phyloP scores from a whole-genome alignment of 2,888 invertebrate genomes.

The Leptarthrus brevirostris region DNA sequence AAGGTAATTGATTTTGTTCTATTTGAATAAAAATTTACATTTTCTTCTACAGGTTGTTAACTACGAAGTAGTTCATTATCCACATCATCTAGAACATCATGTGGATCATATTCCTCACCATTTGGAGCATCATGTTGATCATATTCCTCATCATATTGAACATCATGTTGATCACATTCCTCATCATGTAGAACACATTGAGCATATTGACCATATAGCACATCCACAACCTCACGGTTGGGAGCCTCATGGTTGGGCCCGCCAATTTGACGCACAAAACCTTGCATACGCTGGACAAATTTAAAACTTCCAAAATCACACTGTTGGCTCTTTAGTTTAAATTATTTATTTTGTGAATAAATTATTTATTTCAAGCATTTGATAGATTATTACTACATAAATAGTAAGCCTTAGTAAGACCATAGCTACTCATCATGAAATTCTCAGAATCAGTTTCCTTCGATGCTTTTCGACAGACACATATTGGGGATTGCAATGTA shows the following conservation, averaged over 20 bases:
- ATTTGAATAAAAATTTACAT: conserved; percentile 18
- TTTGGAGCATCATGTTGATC: conserved; percentile 67
- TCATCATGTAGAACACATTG: conserved; percentile 72
- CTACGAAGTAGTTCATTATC: conserved; percentile 88
- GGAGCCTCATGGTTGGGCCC: conserved; percentile 74
- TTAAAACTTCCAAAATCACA: not conserved
- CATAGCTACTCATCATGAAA: too few relatives aligned
- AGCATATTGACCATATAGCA: conserved; percentile 57
- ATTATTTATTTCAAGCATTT: conserved; percentile 47
- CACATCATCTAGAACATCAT: too few relatives aligned
- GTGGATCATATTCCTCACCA: conserved; percentile 78
- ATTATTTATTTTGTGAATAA: conserved; percentile 36
- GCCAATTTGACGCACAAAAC: conserved; percentile 69
- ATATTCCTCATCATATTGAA: conserved; percentile 65
- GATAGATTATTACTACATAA: too few relatives aligned
- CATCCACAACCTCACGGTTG: conserved; percentile 63
- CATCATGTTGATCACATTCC: conserved; percentile 55
- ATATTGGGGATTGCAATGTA: too few relatives aligned
- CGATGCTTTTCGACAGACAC: too few relatives aligned
- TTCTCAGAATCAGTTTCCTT: too few relatives aligned
- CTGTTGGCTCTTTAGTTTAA: not conserved
- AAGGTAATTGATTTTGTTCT: too few relatives aligned
- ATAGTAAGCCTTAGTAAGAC: too few relatives aligned
- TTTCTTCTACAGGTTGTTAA: conserved; percentile 72
- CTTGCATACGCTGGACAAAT: conserved; percentile 64